A percentile compares a stretch with the other conserved stretches of the same genome.
These are phyloP conservation scores for Hydrotaea cyrtoneurina DNA, from an alignment of 2,888 invertebrate species.

Conservation along the genomic window DNA sequence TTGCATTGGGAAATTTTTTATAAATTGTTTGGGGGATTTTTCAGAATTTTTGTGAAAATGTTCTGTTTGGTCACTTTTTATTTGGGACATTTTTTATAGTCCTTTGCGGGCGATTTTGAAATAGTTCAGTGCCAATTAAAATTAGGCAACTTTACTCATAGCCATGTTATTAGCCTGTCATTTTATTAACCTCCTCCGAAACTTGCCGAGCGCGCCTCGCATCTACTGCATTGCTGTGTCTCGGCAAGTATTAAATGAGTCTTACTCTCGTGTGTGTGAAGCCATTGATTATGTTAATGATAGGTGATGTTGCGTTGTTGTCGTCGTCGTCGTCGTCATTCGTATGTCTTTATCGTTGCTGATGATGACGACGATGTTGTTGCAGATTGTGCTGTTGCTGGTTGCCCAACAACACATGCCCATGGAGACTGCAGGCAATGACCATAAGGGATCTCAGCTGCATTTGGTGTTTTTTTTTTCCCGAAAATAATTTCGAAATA, in stretches of 20 bases:
- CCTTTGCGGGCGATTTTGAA: no score
- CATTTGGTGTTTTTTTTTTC: background rate
- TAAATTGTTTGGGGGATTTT: no score
- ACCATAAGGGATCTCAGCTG: background rate
- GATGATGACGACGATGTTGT: background rate
- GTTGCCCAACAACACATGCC: background rate
- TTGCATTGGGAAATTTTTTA: no score
- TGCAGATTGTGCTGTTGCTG: background rate
- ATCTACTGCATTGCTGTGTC: background rate
- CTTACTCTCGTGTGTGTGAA: background rate
- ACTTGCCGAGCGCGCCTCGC: background rate
- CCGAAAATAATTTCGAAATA: conserved; percentile 26
- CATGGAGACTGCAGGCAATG: background rate
- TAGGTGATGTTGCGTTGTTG: conserved; percentile 14
- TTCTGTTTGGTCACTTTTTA: no score
- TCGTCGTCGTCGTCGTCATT: no score
- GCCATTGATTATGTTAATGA: conserved; percentile 23
- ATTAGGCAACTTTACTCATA: no score
- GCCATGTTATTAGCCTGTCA: no score
- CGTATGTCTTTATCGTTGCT: conserved; percentile 1
- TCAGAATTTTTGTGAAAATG: no score
- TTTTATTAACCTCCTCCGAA: background rate
- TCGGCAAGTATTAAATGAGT: conserved; percentile 20
- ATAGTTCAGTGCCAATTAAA: no score
- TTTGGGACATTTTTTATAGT: no score